Evolutionary conservation across 2,113 vertebrate species (phyloP).

Genomic region (Myotis lucifugus): DNA sequence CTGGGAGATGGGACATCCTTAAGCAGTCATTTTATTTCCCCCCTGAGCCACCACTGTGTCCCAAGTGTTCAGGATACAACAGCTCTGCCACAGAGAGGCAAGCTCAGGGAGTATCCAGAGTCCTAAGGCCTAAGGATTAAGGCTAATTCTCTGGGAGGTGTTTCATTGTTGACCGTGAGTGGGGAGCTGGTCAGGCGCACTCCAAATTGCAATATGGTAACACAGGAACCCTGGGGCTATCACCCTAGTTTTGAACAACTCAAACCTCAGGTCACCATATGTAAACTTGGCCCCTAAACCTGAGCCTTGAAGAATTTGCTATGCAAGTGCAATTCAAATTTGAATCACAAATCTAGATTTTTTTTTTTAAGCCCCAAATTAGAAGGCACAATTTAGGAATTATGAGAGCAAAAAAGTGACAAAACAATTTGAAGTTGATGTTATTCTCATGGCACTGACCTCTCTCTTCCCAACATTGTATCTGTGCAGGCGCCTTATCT

Average conservation of each 20-base stretch:
- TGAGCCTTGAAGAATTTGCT: neutral
- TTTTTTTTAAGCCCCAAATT: neutral
- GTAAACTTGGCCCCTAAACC: neutral
- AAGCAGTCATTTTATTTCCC: no score
- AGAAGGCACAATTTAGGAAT: neutral
- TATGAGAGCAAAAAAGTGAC: neutral
- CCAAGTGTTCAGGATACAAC: neutral
- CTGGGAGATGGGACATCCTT: neutral
- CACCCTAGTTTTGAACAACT: neutral
- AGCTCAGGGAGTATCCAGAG: neutral
- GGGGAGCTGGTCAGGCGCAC: neutral
- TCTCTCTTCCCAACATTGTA: neutral
- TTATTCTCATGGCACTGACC: neutral
- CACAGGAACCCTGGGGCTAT: neutral
- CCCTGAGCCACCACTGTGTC: neutral
- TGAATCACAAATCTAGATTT: neutral
- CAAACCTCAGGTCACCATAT: neutral
- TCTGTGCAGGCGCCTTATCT: neutral
- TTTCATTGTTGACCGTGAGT: neutral
- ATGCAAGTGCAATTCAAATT: neutral
- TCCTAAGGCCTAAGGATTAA: neutral
- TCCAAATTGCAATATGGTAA: neutral
- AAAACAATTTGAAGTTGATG: neutral
- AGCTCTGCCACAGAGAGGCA: rapidly evolving
- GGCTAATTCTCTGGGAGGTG: neutral